Percentiles rank a stretch among this genome's conserved stretches.
phyloP scores from a whole-genome alignment of 2,113 vertebrate genomes.

The Taxidea taxus region DNA sequence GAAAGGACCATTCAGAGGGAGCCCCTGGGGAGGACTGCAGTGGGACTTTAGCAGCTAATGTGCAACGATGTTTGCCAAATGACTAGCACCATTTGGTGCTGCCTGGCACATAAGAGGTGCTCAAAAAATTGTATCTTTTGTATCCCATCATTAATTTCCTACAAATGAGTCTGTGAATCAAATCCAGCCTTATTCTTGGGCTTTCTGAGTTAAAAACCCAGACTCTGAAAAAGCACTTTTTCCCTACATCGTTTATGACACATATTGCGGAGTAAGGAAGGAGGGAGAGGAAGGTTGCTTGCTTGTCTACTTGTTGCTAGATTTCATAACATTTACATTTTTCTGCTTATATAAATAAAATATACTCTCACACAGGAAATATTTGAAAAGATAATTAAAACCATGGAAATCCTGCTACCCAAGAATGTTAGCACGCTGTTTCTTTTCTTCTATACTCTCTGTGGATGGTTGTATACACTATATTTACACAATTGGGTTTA shows the following conservation, averaged over 20 bases:
- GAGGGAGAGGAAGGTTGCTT: neutral
- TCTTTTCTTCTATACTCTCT: neutral
- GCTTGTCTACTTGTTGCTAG: neutral
- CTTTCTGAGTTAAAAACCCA: neutral
- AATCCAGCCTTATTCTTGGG: neutral
- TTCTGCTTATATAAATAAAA: neutral
- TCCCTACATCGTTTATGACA: neutral
- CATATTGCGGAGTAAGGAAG: too few relatives aligned
- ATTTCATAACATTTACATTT: neutral
- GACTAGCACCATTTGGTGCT: neutral
- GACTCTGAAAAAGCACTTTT: neutral
- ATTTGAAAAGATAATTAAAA: neutral
- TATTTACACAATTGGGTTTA: neutral
- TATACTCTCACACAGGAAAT: neutral
- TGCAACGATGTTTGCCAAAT: neutral
- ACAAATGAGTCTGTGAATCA: neutral
- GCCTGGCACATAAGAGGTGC: neutral
- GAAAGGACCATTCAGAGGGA: neutral
- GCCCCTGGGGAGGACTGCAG: neutral
- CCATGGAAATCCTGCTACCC: neutral
- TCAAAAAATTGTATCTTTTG: neutral
- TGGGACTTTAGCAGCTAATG: neutral
- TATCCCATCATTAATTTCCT: neutral
- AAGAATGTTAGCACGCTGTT: neutral
- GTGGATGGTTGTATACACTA: neutral